Percentiles rank a stretch among this genome's conserved stretches.
Evolutionary conservation across 2,113 vertebrate genomes (phyloP).

Genomic region (Erythrocebus patas): DNA sequence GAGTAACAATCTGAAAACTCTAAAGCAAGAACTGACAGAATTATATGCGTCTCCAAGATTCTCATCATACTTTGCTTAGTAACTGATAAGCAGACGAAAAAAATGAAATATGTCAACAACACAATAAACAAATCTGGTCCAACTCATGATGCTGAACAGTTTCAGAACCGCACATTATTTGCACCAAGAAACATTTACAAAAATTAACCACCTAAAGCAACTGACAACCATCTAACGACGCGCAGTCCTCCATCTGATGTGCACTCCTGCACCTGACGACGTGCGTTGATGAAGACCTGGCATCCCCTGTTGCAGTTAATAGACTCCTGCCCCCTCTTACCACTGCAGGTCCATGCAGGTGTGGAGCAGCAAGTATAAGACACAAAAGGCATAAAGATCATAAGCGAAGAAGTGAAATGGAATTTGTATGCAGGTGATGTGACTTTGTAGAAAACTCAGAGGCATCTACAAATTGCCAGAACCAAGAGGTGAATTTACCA

Average conservation of each 20-base stretch:
- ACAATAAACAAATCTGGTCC: too few species aligned
- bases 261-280: too few species aligned
- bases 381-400: too few species aligned
- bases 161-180: accelerated
- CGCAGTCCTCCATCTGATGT: too few species aligned
- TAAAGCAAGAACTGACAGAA: background rate
- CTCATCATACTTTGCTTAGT: background rate
- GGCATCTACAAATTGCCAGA: background rate
- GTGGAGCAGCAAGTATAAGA: background rate
- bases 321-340: background rate
- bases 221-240: too few species aligned
- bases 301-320: accelerated
- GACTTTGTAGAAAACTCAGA: background rate
- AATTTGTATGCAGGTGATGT: accelerated
- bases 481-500: background rate
- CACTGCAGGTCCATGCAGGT: accelerated
- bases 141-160: accelerated
- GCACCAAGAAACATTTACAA: background rate
- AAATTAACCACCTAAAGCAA: background rate
- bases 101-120: too few species aligned
- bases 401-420: background rate
- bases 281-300: accelerated
- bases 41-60: background rate
- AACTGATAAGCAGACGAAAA: background rate
- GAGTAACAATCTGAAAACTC: background rate